Conservation (phyloP, 2,797 vertebrate genomes). For the Meda fulgida region DNA sequence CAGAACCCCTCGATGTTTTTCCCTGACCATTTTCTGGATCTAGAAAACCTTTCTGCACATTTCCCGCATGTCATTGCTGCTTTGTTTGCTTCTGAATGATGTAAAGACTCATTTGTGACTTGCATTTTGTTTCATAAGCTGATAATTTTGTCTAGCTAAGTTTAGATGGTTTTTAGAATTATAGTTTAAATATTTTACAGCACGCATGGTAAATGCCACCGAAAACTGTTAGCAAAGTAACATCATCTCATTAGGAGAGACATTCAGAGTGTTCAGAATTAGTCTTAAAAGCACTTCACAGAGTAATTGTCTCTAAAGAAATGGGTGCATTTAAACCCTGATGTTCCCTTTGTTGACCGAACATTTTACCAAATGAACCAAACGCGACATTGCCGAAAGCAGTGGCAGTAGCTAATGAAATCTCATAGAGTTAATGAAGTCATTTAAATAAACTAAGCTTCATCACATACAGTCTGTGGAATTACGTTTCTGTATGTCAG, state of each 20-base stretch:
- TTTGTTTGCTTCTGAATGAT: conserved; percentile 5
- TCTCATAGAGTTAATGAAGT: conserved; percentile 46
- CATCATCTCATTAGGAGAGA: conserved; percentile 48
- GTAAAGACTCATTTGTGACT: conserved; percentile 13
- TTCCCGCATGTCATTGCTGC: not conserved
- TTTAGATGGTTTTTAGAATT: conserved; percentile 36
- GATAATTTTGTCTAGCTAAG: not conserved
- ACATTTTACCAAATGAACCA: conserved; percentile 46
- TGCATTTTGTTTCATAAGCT: conserved; percentile 19
- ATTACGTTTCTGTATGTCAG: conserved; percentile 12
- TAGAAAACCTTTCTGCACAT: not conserved
- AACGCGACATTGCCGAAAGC: conserved; percentile 42
- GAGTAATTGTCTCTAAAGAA: conserved; percentile 48
- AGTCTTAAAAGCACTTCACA: conserved; percentile 46
- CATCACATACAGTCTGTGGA: conserved; percentile 29
- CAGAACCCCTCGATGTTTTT: conserved; percentile 45
- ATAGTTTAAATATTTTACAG: conserved; percentile 30
- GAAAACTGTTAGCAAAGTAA: conserved; percentile 46
- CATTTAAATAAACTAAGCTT: conserved; percentile 45
- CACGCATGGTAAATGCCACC: conserved; percentile 37
- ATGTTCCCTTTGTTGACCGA: conserved; percentile 55
- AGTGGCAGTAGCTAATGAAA: conserved; percentile 45
- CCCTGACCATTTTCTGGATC: not conserved
- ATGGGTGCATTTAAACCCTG: conserved; percentile 45
- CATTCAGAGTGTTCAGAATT: conserved; percentile 46